These are phyloP conservation scores for Spialia ferax DNA, from an alignment of 2,888 invertebrate genomes.

Conservation along the genomic window DNA sequence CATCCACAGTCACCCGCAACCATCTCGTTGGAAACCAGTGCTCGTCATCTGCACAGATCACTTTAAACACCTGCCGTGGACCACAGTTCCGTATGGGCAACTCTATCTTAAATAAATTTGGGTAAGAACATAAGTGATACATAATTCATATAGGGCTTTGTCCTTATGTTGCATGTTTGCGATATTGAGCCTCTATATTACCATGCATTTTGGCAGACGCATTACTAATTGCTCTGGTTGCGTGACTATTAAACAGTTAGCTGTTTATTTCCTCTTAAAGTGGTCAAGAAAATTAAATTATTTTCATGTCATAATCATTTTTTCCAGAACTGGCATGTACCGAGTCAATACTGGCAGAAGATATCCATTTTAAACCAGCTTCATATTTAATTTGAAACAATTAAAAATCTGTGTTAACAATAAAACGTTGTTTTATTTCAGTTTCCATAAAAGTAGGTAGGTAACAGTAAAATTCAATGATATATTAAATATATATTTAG, in stretches of 20 bases:
- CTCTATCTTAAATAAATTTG: slow-evolving; percentile 56
- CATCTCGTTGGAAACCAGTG: slow-evolving; percentile 59
- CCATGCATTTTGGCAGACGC: no score
- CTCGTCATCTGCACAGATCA: slow-evolving; percentile 49
- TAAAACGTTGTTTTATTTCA: neutral
- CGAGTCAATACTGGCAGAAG: slow-evolving; percentile 46
- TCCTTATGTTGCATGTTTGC: no score
- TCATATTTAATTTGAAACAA: neutral
- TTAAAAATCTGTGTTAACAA: neutral
- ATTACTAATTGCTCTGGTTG: no score
- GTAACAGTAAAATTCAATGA: no score
- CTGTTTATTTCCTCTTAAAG: no score
- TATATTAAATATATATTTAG: no score
- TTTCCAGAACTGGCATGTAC: slow-evolving; percentile 46
- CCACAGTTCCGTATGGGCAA: slow-evolving; percentile 58
- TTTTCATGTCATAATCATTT: neutral
- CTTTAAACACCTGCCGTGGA: slow-evolving; percentile 57
- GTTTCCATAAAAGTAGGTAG: neutral
- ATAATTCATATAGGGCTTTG: no score
- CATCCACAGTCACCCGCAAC: slow-evolving; percentile 56
- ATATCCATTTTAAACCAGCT: slow-evolving; percentile 36
- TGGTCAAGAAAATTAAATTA: no score
- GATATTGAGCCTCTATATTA: no score
- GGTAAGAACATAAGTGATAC: slow-evolving; percentile 48
- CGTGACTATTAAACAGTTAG: no score